Evolutionary conservation across 1,140 invertebrate genomes (phyloP).

Genomic region (Drosophila truncata): DNA sequence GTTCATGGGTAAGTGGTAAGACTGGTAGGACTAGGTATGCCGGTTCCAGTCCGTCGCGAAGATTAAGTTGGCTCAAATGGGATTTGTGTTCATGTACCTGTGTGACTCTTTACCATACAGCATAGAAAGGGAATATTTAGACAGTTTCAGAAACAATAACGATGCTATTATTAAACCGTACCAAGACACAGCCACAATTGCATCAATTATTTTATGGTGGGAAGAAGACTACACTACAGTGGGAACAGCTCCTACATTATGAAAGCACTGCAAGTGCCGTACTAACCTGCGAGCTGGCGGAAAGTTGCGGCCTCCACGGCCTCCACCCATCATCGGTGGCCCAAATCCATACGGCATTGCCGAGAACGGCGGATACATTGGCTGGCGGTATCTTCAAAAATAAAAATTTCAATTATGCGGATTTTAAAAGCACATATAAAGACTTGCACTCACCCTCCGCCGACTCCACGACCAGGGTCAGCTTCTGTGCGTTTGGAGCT

Average conservation of each 20-base stretch:
- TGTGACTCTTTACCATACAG: background rate
- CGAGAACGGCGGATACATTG: conserved; percentile 74
- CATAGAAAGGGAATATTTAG: background rate
- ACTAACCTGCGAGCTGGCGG: conserved; percentile 78
- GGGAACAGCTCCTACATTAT: conserved; percentile 8
- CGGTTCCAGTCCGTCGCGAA: background rate
- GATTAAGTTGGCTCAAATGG: background rate
- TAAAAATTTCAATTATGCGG: background rate
- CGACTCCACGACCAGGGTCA: conserved; percentile 85
- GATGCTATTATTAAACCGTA: background rate
- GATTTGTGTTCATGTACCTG: background rate
- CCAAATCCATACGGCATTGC: conserved; percentile 75
- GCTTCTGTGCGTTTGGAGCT: conserved; percentile 86
- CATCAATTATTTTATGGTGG: background rate
- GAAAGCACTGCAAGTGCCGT: background rate
- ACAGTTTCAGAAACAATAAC: background rate
- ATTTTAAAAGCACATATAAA: background rate
- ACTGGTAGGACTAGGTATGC: background rate
- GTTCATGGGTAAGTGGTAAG: background rate
- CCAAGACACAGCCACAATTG: background rate
- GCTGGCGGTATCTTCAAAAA: conserved; percentile 60
- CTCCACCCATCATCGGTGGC: conserved; percentile 73
- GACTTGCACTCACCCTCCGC: conserved; percentile 85
- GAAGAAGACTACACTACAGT: background rate
- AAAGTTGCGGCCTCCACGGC: conserved; percentile 78